These are phyloP conservation scores for Orthonevra nobilis DNA, from an alignment of 2,888 invertebrate genomes.

Conservation along the genomic window DNA sequence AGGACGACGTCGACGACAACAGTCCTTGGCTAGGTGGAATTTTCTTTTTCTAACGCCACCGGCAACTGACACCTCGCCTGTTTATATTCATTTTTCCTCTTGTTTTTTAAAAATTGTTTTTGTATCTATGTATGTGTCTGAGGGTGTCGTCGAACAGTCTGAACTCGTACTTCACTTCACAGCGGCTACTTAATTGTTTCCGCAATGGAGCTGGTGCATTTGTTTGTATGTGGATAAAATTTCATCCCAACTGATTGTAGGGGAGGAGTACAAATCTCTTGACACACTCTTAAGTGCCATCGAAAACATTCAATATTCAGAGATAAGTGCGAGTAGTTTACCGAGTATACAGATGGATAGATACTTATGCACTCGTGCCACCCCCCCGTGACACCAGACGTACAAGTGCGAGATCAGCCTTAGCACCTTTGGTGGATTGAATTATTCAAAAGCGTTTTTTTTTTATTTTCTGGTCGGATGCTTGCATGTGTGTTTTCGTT, in stretches of 20 bases:
- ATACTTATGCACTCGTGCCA: not conserved
- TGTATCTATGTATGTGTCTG: slow-evolving; percentile 21
- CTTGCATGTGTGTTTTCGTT: not conserved
- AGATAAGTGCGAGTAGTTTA: slow-evolving; percentile 39
- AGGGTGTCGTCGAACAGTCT: not conserved
- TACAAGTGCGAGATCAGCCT: slow-evolving; percentile 35
- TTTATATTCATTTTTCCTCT: slow-evolving; percentile 11
- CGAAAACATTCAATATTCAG: slow-evolving; percentile 46
- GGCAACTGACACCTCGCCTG: slow-evolving; percentile 45
- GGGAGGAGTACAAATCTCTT: slow-evolving; percentile 45
- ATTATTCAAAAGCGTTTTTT: slow-evolving; percentile 52
- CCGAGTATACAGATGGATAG: not conserved
- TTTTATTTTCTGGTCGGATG: too few relatives aligned
- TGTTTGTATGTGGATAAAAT: slow-evolving; percentile 15
- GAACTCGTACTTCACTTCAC: slow-evolving; percentile 31
- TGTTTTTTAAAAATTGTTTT: slow-evolving; percentile 65
- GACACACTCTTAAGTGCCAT: slow-evolving; percentile 59
- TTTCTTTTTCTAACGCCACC: slow-evolving; percentile 33
- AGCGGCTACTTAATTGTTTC: slow-evolving; percentile 44
- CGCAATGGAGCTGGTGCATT: slow-evolving; percentile 11
- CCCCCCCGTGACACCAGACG: not conserved
- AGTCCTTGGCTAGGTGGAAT: slow-evolving; percentile 14
- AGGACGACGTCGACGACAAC: slow-evolving; percentile 15
- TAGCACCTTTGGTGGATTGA: slow-evolving; percentile 42
- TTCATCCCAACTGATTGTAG: not conserved